Percentiles rank a stretch among this genome's conserved stretches.
These are phyloP conservation scores for Gracilinanus agilis DNA, from an alignment of 2,113 vertebrate species.

Conservation along the genomic window DNA sequence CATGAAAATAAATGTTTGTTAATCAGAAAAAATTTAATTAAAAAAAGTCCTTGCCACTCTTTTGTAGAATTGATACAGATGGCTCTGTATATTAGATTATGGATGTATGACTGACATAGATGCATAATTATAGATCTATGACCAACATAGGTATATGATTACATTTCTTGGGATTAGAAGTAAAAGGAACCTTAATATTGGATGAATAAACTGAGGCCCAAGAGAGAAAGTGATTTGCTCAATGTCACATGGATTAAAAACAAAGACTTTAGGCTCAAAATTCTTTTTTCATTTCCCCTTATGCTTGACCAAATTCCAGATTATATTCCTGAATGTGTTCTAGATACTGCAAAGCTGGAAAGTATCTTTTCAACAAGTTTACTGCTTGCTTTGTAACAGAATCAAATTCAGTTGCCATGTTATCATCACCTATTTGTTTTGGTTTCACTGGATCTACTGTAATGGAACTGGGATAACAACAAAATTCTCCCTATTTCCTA, in stretches of 20 bases:
- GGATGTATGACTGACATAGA: too few relatives aligned
- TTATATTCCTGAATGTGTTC: neutral
- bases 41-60: neutral
- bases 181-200: neutral
- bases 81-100: too few relatives aligned
- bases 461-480: neutral
- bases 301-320: neutral
- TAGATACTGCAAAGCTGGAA: neutral
- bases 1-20: neutral
- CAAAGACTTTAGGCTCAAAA: neutral
- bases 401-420: neutral
- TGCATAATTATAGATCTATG: too few relatives aligned
- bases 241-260: neutral
- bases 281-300: neutral
- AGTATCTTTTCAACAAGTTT: neutral
- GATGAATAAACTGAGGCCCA: neutral
- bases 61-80: neutral
- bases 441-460: neutral
- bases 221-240: neutral
- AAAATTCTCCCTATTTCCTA: neutral
- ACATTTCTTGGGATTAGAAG: neutral
- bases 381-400: neutral
- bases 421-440: neutral
- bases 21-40: neutral
- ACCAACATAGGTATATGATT: neutral